Evolutionary conservation across 1,140 invertebrate species (phyloP).

Genomic region (Helicoverpa zea): DNA sequence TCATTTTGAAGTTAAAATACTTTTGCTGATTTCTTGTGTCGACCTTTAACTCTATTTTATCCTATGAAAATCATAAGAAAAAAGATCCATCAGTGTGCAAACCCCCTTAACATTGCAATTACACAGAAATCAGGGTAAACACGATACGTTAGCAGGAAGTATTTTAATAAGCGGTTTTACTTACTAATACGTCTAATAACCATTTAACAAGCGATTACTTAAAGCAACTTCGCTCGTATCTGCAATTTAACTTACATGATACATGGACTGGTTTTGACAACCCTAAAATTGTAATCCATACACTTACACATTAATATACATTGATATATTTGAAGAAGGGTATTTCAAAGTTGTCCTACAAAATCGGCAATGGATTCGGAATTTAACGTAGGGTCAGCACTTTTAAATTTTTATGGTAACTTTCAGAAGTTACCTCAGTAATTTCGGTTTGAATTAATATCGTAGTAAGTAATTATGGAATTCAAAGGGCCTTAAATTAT

Average conservation of each 20-base stretch:
- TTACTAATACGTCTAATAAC: slow-evolving; percentile 41
- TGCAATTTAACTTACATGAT: neutral
- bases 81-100: too few species aligned
- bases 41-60: too few species aligned
- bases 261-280: neutral
- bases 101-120: slow-evolving; percentile 47
- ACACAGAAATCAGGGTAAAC: slow-evolving; percentile 53
- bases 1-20: too few species aligned
- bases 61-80: too few species aligned
- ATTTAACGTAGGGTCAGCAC: neutral
- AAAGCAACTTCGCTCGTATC: neutral
- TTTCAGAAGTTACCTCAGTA: neutral
- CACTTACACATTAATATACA: neutral
- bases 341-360: neutral
- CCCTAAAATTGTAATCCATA: neutral
- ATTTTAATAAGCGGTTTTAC: slow-evolving; percentile 50
- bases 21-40: too few species aligned
- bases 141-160: slow-evolving; percentile 43
- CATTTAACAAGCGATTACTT: slow-evolving; percentile 51
- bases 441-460: too few species aligned
- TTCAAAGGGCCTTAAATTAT: neutral
- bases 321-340: neutral
- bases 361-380: neutral
- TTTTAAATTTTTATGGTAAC: neutral
- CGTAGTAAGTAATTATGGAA: slow-evolving; percentile 5